Evolutionary conservation across 2,888 invertebrate species (phyloP).

Genomic region (Tethea ocularis): DNA sequence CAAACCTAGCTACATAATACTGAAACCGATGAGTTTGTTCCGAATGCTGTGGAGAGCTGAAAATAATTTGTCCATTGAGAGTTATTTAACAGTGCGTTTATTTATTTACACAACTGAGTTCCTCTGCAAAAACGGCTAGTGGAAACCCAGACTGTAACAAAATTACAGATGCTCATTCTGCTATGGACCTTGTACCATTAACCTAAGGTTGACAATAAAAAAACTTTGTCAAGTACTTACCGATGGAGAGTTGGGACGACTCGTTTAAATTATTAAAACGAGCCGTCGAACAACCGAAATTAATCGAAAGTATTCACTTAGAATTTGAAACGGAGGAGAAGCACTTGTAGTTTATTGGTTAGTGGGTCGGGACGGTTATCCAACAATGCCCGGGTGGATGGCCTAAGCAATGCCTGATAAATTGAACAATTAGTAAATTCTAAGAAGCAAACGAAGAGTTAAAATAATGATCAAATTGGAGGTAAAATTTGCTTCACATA

Average conservation of each 20-base stretch:
- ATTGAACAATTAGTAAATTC: constrained; percentile 21
- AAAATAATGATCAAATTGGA: constrained; percentile 8
- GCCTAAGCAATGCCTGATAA: constrained; percentile 18
- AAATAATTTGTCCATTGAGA: constrained; percentile 64
- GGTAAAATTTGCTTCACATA: not conserved
- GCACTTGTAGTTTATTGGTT: constrained; percentile 50
- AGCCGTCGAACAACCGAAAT: constrained; percentile 67
- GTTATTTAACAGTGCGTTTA: constrained; percentile 62
- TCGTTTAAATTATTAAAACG: constrained; percentile 68
- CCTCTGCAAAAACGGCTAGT: constrained; percentile 44
- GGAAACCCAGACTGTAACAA: constrained; percentile 36
- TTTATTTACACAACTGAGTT: constrained; percentile 58
- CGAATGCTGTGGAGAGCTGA: constrained; percentile 48
- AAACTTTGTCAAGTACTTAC: constrained; percentile 37
- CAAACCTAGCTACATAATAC: not conserved
- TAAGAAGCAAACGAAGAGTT: not conserved
- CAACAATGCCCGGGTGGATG: constrained; percentile 14
- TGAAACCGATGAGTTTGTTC: constrained; percentile 29
- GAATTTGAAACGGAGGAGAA: constrained; percentile 54
- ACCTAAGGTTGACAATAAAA: constrained; percentile 41
- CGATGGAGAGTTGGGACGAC: constrained; percentile 41
- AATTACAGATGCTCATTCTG: constrained; percentile 25
- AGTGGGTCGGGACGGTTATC: constrained; percentile 23
- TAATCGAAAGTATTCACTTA: constrained; percentile 70
- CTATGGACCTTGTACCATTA: constrained; percentile 39